phyloP scores from a whole-genome alignment of 2,113 vertebrate species.

The Syngnathoides biaculeatus region DNA sequence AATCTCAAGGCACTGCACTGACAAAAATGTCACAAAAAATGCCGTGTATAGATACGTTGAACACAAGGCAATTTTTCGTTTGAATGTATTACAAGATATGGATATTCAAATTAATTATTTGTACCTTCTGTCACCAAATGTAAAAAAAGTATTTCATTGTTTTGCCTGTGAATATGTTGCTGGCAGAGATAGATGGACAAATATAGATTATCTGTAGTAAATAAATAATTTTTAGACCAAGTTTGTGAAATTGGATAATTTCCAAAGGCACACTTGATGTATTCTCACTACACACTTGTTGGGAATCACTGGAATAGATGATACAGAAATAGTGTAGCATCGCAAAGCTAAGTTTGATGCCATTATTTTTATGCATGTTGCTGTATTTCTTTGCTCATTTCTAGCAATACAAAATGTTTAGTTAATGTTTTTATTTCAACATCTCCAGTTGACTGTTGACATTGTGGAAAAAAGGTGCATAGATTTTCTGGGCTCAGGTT shows the following conservation, averaged over 20 bases:
- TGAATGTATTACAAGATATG: too few species aligned
- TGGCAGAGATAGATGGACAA: background rate
- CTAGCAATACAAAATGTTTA: background rate
- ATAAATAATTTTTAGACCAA: too few species aligned
- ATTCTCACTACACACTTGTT: background rate
- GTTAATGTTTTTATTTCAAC: background rate
- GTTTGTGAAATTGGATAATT: too few species aligned
- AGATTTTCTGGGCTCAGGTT: conserved; percentile 40
- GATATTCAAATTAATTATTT: too few species aligned
- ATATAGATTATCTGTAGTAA: too few species aligned
- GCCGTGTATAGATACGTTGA: too few species aligned
- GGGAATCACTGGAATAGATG: background rate
- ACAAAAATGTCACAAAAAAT: too few species aligned
- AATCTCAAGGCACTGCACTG: too few species aligned
- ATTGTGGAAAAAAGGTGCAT: background rate
- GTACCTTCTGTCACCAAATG: background rate
- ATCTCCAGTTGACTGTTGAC: background rate
- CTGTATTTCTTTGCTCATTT: background rate
- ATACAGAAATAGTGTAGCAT: background rate
- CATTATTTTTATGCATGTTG: background rate
- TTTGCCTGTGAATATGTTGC: background rate
- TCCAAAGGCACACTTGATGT: too few species aligned
- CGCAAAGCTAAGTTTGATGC: background rate
- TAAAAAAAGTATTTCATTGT: background rate
- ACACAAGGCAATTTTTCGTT: too few species aligned